Evolutionary conservation across 1,140 invertebrate species (phyloP).

Genomic region (Dendrolimus punctatus): DNA sequence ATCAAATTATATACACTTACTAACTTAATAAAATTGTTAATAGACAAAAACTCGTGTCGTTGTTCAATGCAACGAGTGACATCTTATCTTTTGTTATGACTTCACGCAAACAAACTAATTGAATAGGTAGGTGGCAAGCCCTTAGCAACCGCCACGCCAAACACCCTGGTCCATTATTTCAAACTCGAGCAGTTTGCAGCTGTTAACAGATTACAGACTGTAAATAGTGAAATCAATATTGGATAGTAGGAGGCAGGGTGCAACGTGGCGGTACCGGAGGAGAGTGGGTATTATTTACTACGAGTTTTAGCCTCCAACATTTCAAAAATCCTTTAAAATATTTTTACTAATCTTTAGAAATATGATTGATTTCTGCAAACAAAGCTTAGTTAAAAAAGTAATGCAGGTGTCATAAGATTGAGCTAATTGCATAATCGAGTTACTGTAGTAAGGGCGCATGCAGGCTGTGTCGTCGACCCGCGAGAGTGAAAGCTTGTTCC

Average conservation of each 20-base stretch:
- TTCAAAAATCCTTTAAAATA: no score
- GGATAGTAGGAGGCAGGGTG: slow-evolving; percentile 50
- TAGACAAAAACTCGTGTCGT: no score
- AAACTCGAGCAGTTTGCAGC: slow-evolving; percentile 24
- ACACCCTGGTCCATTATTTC: neutral
- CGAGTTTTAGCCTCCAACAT: neutral
- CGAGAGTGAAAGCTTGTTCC: slow-evolving; percentile 69
- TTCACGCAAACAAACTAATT: slow-evolving; percentile 6
- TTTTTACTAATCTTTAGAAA: no score
- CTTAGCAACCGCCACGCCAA: no score
- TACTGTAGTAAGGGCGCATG: slow-evolving; percentile 45
- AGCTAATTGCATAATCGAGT: slow-evolving; percentile 24
- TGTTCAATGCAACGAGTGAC: no score
- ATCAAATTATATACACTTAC: no score
- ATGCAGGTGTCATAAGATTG: no score
- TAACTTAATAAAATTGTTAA: no score
- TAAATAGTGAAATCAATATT: slow-evolving; percentile 68
- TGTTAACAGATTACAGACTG: slow-evolving; percentile 54
- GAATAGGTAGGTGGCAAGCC: slow-evolving; percentile 4
- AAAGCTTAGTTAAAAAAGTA: no score
- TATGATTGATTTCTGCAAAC: no score
- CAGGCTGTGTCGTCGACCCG: slow-evolving; percentile 64
- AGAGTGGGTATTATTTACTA: slow-evolving; percentile 40
- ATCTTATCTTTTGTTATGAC: no score
- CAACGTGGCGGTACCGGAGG: slow-evolving; percentile 25